Conservation (phyloP, 1,140 invertebrate genomes). For the Drosophila seguyi region DNA sequence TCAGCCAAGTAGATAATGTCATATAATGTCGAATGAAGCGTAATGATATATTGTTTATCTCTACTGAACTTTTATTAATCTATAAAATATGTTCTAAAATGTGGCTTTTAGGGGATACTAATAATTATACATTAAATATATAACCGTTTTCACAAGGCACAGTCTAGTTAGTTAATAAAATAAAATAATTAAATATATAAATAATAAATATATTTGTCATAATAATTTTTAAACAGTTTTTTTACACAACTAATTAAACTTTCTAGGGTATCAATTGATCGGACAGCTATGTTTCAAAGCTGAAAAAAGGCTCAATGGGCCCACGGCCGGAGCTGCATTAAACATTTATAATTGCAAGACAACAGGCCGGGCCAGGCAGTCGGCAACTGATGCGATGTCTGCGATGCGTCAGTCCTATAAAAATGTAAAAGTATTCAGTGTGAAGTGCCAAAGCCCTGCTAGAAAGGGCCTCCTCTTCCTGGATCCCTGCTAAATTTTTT, state of each 20-base stretch:
- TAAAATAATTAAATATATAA: background rate
- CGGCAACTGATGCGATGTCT: conserved; percentile 33
- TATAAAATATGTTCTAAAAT: too few relatives aligned
- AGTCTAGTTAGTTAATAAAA: too few relatives aligned
- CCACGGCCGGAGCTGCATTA: conserved; percentile 51
- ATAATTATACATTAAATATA: too few relatives aligned
- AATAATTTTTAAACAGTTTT: too few relatives aligned
- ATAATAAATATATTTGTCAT: too few relatives aligned
- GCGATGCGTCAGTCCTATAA: conserved; percentile 56
- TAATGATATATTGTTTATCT: too few relatives aligned
- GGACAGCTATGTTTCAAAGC: conserved; percentile 7
- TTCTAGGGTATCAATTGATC: conserved; percentile 26
- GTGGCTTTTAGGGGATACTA: too few relatives aligned
- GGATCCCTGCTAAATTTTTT: conserved; percentile 28
- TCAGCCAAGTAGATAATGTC: background rate
- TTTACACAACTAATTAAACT: background rate
- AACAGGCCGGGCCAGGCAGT: conserved; percentile 37
- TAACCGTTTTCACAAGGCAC: too few relatives aligned
- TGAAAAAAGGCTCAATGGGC: conserved; percentile 5
- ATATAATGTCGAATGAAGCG: background rate
- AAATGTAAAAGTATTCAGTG: conserved; percentile 73
- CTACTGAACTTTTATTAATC: too few relatives aligned
- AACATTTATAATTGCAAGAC: conserved; percentile 81
- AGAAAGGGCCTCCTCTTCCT: background rate
- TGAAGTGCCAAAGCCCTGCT: conserved; percentile 57